Percentiles rank a stretch among this genome's conserved stretches.
Conservation (phyloP, 2,888 invertebrate genomes). For the Onchidella celtica region DNA sequence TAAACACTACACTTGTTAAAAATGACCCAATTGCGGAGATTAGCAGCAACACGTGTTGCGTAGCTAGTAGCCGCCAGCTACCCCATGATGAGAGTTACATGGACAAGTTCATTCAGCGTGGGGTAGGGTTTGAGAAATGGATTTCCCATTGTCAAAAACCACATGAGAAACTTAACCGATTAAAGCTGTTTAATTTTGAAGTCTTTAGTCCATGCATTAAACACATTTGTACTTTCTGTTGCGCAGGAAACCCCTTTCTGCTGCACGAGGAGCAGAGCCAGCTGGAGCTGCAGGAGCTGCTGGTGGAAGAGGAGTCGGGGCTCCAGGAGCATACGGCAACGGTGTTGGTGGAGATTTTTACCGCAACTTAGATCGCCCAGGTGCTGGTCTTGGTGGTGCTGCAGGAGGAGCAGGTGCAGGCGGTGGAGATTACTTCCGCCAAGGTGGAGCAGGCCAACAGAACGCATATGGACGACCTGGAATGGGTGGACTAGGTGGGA, state of each 20-base stretch:
- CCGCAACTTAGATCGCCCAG: constrained; percentile 38
- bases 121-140: no score
- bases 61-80: no score
- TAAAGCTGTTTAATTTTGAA: no score
- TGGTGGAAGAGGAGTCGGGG: constrained; percentile 14
- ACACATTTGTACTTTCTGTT: no score
- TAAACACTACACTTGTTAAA: no score
- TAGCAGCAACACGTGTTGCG: no score
- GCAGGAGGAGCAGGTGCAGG: constrained; percentile 51
- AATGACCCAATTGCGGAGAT: no score
- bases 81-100: no score
- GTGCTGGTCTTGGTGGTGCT: constrained; percentile 52
- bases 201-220: no score
- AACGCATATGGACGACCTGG: constrained; percentile 36
- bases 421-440: constrained; percentile 56
- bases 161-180: no score
- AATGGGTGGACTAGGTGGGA: constrained; percentile 28
- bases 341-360: constrained; percentile 42
- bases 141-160: no score
- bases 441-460: constrained; percentile 41
- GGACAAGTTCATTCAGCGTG: no score
- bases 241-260: constrained; percentile 37
- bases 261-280: constrained; percentile 31
- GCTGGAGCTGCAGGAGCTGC: constrained; percentile 30
- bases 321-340: constrained; percentile 34